phyloP scores from a whole-genome alignment of 1,140 invertebrate genomes.

The Drosophila melanica region DNA sequence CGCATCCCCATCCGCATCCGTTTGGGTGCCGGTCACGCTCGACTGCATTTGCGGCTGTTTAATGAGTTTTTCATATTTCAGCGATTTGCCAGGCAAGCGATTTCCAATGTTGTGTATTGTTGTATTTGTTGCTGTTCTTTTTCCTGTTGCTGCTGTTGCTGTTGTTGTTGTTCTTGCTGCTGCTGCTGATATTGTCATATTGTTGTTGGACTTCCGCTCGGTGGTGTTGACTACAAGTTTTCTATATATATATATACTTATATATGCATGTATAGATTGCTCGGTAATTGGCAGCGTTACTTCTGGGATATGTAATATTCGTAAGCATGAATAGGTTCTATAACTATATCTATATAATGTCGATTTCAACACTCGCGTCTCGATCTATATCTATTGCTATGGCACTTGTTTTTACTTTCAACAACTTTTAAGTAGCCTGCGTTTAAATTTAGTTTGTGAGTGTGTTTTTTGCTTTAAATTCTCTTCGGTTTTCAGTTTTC shows the following conservation, averaged over 20 bases:
- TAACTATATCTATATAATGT: conserved; percentile 23
- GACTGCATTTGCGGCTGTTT: conserved; percentile 72
- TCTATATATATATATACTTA: conserved; percentile 34
- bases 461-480: conserved; percentile 21
- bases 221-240: conserved; percentile 43
- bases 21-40: conserved; percentile 64
- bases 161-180: conserved; percentile 27
- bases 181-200: conserved; percentile 77
- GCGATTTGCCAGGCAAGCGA: conserved; percentile 61
- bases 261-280: conserved; percentile 27
- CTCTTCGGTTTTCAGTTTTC: conserved; percentile 8
- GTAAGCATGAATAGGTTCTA: conserved; percentile 9
- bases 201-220: conserved; percentile 52
- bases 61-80: conserved; percentile 82
- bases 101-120: conserved; percentile 53
- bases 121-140: conserved; percentile 15
- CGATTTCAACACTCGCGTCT: conserved; percentile 25
- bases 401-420: conserved; percentile 46
- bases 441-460: conserved; percentile 11
- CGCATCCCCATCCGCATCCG: conserved; percentile 50
- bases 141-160: conserved; percentile 44
- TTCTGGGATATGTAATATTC: conserved; percentile 57
- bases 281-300: conserved; percentile 41
- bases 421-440: conserved; percentile 14
- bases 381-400: conserved; percentile 30